A percentile compares a stretch with the other conserved stretches of the same genome.
These are phyloP conservation scores for Pipistrellus nathusii DNA, from an alignment of 2,797 vertebrate species.

Conservation along the genomic window DNA sequence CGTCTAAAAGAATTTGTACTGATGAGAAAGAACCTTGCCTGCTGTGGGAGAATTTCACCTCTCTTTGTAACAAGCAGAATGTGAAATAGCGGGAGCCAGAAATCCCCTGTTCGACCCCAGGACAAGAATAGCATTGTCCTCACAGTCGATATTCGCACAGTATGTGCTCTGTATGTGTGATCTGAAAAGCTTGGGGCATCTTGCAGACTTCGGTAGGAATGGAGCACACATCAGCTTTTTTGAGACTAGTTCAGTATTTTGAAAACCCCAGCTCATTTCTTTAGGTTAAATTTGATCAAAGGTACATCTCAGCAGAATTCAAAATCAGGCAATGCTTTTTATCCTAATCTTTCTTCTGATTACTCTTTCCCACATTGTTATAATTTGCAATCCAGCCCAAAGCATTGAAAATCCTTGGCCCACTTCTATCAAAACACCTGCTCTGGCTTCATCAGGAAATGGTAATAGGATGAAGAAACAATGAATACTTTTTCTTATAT, in stretches of 20 bases:
- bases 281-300: constrained; percentile 6
- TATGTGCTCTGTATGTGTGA: neutral
- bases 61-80: constrained; percentile 6
- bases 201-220: constrained; percentile 38
- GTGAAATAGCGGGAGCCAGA: constrained; percentile 19
- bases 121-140: constrained; percentile 30
- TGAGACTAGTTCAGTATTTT: neutral
- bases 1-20: neutral
- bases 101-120: neutral
- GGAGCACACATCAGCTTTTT: constrained; percentile 5
- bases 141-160: neutral
- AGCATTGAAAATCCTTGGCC: neutral
- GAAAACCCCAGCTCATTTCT: neutral
- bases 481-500: neutral
- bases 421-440: neutral
- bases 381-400: neutral
- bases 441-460: neutral
- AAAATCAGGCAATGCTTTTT: neutral
- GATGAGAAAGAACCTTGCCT: neutral
- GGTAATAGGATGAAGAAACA: neutral
- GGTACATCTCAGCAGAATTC: constrained; percentile 5
- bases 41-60: constrained; percentile 41
- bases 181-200: constrained; percentile 20
- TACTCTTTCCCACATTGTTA: neutral
- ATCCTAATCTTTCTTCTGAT: neutral